phyloP scores from a whole-genome alignment of 2,113 vertebrate species.

The Tyto alba region DNA sequence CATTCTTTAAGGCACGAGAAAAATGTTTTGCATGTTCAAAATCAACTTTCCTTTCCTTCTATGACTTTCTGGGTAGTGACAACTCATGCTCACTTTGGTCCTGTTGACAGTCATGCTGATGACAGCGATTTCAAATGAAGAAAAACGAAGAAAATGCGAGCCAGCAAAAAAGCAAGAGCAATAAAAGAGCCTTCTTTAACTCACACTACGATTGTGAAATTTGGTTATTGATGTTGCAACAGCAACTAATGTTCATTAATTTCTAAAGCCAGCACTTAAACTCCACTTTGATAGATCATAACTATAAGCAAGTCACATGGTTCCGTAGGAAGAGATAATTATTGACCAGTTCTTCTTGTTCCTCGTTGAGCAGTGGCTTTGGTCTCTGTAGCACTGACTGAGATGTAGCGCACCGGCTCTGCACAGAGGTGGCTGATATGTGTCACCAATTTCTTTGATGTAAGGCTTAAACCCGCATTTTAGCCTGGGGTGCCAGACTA shows the following conservation, averaged over 20 bases:
- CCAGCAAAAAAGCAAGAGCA: slow-evolving; percentile 6
- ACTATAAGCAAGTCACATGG: background rate
- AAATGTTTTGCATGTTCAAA: background rate
- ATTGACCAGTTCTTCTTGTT: background rate
- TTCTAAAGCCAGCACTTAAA: background rate
- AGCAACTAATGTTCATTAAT: background rate
- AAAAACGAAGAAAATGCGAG: slow-evolving; percentile 15
- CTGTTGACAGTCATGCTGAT: slow-evolving; percentile 5
- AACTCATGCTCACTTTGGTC: background rate
- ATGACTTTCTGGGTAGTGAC: background rate
- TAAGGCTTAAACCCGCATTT: background rate
- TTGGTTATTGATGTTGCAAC: background rate
- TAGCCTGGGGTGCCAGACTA: background rate
- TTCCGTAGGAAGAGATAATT: background rate
- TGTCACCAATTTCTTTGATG: background rate
- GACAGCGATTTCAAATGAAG: slow-evolving; percentile 13
- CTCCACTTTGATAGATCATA: background rate
- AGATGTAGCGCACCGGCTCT: background rate
- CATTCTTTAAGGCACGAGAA: background rate
- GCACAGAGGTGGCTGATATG: background rate
- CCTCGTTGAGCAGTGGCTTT: background rate
- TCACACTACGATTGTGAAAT: background rate
- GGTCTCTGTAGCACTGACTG: background rate
- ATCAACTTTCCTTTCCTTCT: background rate
- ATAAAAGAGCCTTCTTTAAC: background rate